Conservation (phyloP, 2,113 vertebrate species). For the Melanocharis versteri region DNA sequence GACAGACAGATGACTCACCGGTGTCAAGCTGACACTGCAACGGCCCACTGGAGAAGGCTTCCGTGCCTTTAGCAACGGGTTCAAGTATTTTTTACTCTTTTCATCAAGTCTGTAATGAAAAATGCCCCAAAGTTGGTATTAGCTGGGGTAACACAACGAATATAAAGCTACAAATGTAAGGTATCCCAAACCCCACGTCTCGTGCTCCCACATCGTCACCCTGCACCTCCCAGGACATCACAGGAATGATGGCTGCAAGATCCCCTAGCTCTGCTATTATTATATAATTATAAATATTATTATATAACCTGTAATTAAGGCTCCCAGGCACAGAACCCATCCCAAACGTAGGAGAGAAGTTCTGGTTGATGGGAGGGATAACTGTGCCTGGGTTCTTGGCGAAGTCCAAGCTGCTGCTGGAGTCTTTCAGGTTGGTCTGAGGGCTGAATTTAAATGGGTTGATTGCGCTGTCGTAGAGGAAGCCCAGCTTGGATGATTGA, state of each 20-base stretch:
- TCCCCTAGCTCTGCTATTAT: not conserved
- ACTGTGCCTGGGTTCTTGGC: conserved; percentile 18
- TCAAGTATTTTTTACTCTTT: conserved; percentile 73
- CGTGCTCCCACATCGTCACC: accelerated
- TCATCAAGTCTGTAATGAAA: conserved; percentile 74
- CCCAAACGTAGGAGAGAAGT: conserved; percentile 37
- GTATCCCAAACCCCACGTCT: not conserved
- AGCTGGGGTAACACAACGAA: accelerated
- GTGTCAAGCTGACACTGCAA: conserved; percentile 53
- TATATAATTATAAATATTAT: no score
- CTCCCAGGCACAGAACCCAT: conserved; percentile 35
- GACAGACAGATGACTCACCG: conserved; percentile 59
- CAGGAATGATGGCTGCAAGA: not conserved
- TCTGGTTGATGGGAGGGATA: conserved; percentile 70
- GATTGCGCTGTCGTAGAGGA: not conserved
- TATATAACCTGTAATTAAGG: conserved; percentile 77
- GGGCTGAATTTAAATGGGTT: conserved; percentile 41
- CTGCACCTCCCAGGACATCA: not conserved
- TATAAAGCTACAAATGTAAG: not conserved
- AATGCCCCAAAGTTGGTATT: not conserved
- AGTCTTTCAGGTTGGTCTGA: conserved; percentile 52
- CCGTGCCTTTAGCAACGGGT: conserved; percentile 57
- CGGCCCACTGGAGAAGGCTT: conserved; percentile 60
- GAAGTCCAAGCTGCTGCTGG: conserved; percentile 51
- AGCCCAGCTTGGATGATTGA: conserved; percentile 24